Evolutionary conservation across 1,140 invertebrate species (phyloP), one percentile per base, ranked within the genome.

Genomic region (Psix sp.): DNA sequence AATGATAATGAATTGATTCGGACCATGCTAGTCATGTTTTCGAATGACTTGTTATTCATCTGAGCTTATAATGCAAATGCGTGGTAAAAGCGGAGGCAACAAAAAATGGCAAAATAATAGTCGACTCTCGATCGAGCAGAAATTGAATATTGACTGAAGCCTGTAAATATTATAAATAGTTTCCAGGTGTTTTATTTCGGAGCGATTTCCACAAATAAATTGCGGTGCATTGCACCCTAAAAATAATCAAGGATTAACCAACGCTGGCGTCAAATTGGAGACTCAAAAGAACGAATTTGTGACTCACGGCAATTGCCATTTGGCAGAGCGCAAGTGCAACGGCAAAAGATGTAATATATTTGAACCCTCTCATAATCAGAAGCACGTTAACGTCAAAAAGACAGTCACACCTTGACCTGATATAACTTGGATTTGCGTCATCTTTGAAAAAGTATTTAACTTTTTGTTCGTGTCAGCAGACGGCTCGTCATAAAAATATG

Each of bases 191-290:
- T 7, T 29, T 9, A 9, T 29, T 29, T 29, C 26, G 26, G 7
- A 10, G 21, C 26, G 26, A 29, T n/a, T n/a, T n/a, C n/a, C n/a
- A n/a, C n/a, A 29, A 29, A 24, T 24, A 42, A 54, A 16, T 35
- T 18, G 39, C 39, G 17, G 51, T 56, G 51, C 38, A 56, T 56
- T 43, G 51, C 51, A 56, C 51, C 39, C 51, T 24, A 33, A 56
- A 51, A 43, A 29, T 43, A 56, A 43, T 14, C 9, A 17, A 1
- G 20, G 20, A 38, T 54, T 54, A 18, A 54, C 26, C 21, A 52
- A 40, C n/a, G 26, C 26, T 48, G 26, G 29, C 46, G 38, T 39
- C 15, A 20, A 42, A 40, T 39, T 13, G 18, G 16, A 36, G 35
- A 24, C 36, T 29, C 2, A 29, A 7, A 29, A 29, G 26, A n/a